Conservation (phyloP, 2,113 vertebrate species). For the Eulacestoma nigropectus region DNA sequence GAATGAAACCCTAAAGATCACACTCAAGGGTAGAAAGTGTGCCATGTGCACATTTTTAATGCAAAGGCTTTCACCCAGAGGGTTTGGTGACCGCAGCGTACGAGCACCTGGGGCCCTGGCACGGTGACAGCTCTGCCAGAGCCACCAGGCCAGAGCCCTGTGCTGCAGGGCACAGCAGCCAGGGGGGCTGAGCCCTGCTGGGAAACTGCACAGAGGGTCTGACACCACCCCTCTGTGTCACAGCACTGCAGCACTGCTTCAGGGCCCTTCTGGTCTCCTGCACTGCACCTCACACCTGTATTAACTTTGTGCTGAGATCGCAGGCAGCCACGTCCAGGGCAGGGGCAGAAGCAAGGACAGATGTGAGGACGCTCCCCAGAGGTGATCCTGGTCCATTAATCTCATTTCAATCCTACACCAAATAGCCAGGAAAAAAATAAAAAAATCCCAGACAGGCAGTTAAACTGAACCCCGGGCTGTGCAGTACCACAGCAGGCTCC, state of each 20-base stretch:
- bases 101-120: too few relatives aligned
- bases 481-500: not conserved
- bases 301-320: not conserved
- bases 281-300: not conserved
- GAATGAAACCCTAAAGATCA: not conserved
- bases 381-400: not conserved
- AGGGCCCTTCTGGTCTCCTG: not conserved
- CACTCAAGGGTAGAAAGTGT: not conserved
- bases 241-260: not conserved
- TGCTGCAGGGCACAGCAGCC: not conserved
- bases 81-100: not conserved
- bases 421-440: not conserved
- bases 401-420: not conserved
- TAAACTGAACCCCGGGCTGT: not conserved
- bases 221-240: not conserved
- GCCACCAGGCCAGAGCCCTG: not conserved
- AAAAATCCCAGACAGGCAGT: not conserved
- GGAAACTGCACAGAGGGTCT: not conserved
- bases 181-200: not conserved
- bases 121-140: not conserved
- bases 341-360: not conserved
- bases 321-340: not conserved
- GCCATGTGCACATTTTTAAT: not conserved
- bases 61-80: not conserved
- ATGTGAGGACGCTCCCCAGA: rapidly evolving